These are phyloP conservation scores for Asbolus verrucosus DNA, from an alignment of 1,140 invertebrate species.

Conservation along the genomic window DNA sequence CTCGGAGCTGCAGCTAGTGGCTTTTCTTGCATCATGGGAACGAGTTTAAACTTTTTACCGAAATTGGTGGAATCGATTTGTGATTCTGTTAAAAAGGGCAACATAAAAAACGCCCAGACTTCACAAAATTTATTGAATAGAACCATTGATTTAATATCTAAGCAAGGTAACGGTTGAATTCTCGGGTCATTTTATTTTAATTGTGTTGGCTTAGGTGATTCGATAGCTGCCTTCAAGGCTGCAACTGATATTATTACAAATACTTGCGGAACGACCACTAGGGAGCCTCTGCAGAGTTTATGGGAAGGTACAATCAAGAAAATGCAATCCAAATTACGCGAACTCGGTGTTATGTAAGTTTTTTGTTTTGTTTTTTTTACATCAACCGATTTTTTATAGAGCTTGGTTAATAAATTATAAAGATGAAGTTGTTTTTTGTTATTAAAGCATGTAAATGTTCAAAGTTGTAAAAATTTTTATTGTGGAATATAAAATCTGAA, in stretches of 20 bases:
- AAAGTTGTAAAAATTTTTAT: too few relatives aligned
- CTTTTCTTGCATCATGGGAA: slow-evolving; percentile 59
- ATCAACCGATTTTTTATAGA: not conserved
- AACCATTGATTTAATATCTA: slow-evolving; percentile 54
- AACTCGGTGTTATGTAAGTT: slow-evolving; percentile 58
- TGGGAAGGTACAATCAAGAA: slow-evolving; percentile 58
- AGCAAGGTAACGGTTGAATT: slow-evolving; percentile 52
- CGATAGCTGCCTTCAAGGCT: slow-evolving; percentile 55
- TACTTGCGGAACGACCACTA: slow-evolving; percentile 51
- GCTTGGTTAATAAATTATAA: slow-evolving; percentile 17
- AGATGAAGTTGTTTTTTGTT: not conserved
- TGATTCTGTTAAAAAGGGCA: slow-evolving; percentile 55
- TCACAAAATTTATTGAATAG: slow-evolving; percentile 57
- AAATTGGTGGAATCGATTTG: slow-evolving; percentile 59
- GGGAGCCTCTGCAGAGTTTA: slow-evolving; percentile 57
- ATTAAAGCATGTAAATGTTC: not conserved
- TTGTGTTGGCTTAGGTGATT: slow-evolving; percentile 49
- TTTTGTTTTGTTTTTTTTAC: slow-evolving; percentile 11
- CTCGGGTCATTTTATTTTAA: not conserved
- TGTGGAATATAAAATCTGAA: too few relatives aligned
- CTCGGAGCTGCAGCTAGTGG: slow-evolving; percentile 59
- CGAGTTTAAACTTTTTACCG: slow-evolving; percentile 58
- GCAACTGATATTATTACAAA: slow-evolving; percentile 58
- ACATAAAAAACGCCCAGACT: slow-evolving; percentile 57
- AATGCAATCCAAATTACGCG: slow-evolving; percentile 56